phyloP scores from a whole-genome alignment of 1,140 invertebrate genomes.

The Heliconius melpomene region DNA sequence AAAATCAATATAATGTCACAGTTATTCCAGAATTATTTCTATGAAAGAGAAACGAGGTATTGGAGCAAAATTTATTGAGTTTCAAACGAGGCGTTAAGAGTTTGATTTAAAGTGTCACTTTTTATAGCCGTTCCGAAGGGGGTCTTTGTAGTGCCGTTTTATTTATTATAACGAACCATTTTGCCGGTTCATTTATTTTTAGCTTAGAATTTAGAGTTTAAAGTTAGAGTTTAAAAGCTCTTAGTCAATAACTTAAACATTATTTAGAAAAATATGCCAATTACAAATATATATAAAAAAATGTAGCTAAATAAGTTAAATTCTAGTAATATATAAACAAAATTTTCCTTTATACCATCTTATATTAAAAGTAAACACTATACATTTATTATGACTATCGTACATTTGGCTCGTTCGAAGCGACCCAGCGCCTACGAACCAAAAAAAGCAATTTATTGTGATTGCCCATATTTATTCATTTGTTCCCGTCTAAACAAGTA shows the following conservation, averaged over 20 bases:
- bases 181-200: conserved; percentile 53
- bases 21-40: neutral
- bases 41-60: conserved; percentile 21
- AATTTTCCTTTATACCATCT: neutral
- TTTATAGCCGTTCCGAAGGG: conserved; percentile 44
- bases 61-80: conserved; percentile 54
- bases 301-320: too few species aligned
- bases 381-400: neutral
- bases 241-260: too few species aligned
- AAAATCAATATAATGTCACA: neutral
- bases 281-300: too few species aligned
- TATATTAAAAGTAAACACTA: neutral
- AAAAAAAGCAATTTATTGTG: conserved; percentile 45
- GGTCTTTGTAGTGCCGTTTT: conserved; percentile 43
- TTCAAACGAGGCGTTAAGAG: conserved; percentile 44
- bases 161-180: conserved; percentile 59
- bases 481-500: conserved; percentile 46
- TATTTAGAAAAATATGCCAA: too few species aligned
- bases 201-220: conserved; percentile 1
- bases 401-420: conserved; percentile 16
- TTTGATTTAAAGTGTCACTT: conserved; percentile 46
- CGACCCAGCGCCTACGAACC: conserved; percentile 14
- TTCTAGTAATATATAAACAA: neutral
- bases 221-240: neutral
- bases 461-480: conserved; percentile 54